Conservation (phyloP, 2,797 vertebrate species). For the Sebastiscus albofasciatus region DNA sequence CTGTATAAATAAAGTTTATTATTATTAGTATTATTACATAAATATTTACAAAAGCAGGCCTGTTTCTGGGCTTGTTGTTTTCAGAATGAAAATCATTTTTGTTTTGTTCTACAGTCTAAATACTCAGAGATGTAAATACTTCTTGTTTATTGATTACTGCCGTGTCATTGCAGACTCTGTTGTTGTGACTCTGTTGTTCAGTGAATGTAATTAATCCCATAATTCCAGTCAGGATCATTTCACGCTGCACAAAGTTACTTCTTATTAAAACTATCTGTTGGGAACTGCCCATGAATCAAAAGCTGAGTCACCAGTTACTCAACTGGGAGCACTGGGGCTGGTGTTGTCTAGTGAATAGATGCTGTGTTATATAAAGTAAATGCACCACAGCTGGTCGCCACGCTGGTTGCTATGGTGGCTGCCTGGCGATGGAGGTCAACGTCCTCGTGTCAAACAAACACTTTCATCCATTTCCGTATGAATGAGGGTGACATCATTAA, state of each 20-base stretch:
- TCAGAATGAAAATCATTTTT: neutral
- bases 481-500: slow-evolving; percentile 45
- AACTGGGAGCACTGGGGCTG: neutral
- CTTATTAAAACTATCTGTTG: slow-evolving; percentile 17
- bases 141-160: no score
- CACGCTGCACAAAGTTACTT: neutral
- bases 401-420: slow-evolving; percentile 57
- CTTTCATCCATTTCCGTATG: slow-evolving; percentile 25
- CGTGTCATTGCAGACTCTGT: neutral
- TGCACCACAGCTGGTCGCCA: slow-evolving; percentile 54
- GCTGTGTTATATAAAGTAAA: slow-evolving; percentile 37
- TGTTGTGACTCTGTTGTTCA: neutral
- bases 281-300: slow-evolving; percentile 9
- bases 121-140: no score
- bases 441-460: neutral
- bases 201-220: neutral
- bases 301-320: slow-evolving; percentile 11
- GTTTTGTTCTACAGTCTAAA: neutral
- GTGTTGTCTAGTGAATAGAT: slow-evolving; percentile 33
- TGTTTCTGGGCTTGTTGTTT: neutral
- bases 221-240: slow-evolving; percentile 2
- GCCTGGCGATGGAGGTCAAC: slow-evolving; percentile 29
- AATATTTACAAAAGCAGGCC: neutral
- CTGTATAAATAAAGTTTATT: neutral
- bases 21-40: neutral